These are phyloP conservation scores for Acanthosepion lycidas DNA, from an alignment of 2,888 invertebrate genomes.

Conservation along the genomic window DNA sequence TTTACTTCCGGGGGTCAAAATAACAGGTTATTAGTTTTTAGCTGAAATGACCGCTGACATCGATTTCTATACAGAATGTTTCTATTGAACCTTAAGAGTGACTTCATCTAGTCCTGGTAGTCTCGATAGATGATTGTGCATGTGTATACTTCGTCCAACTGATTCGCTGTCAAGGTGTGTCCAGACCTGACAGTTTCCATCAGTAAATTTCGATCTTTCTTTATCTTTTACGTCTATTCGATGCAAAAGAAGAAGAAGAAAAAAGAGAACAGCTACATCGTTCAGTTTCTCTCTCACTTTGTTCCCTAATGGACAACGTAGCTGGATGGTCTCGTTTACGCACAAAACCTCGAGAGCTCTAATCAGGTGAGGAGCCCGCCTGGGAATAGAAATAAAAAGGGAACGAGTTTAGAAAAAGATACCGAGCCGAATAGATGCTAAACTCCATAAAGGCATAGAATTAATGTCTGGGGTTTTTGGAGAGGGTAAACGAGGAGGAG, in stretches of 20 bases:
- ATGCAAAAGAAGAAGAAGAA: neutral
- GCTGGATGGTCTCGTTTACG: neutral
- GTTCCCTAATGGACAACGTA: neutral
- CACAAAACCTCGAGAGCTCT: slow-evolving; percentile 11
- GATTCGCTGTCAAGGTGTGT: neutral
- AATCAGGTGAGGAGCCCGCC: slow-evolving; percentile 33
- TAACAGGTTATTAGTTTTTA: slow-evolving; percentile 6
- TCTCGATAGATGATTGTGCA: neutral
- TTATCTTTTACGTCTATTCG: neutral
- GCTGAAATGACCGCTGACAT: neutral
- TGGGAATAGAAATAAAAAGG: slow-evolving; percentile 15
- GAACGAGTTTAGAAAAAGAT: neutral
- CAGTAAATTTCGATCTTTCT: neutral
- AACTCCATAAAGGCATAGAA: slow-evolving; percentile 6
- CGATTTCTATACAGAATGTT: neutral
- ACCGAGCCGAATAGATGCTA: neutral
- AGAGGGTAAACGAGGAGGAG: neutral
- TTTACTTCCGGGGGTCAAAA: neutral
- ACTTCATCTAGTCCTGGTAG: neutral
- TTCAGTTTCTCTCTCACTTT: neutral
- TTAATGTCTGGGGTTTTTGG: slow-evolving; percentile 33
- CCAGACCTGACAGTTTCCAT: neutral
- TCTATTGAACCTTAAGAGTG: neutral
- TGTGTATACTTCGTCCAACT: neutral
- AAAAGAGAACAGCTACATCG: neutral